Percentiles rank a stretch among this genome's conserved stretches.
Conservation (phyloP, 2,797 vertebrate species). For the Myripristis murdjan region DNA sequence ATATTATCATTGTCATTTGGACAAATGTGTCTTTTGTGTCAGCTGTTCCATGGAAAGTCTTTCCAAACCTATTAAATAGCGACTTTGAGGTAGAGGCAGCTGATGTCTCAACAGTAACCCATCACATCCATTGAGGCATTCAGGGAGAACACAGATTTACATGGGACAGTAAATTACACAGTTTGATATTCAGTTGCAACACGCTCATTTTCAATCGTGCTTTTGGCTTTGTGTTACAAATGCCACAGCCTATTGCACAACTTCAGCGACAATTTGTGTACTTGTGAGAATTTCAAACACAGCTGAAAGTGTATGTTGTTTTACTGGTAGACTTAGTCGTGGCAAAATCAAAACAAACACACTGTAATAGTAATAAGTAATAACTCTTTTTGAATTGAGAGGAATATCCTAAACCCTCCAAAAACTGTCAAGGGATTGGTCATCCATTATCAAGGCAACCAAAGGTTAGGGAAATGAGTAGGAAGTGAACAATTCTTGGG, state of each 20-base stretch:
- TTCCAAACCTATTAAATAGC: constrained; percentile 19
- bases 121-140: constrained; percentile 10
- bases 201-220: constrained; percentile 11
- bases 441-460: constrained; percentile 63
- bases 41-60: constrained; percentile 3
- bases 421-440: constrained; percentile 41
- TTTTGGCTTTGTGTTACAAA: constrained; percentile 6
- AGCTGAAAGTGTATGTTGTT: background rate
- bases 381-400: constrained; percentile 7
- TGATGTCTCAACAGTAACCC: constrained; percentile 25
- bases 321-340: background rate
- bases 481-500: constrained; percentile 55
- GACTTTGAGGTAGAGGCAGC: constrained; percentile 20
- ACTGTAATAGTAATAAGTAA: background rate
- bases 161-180: constrained; percentile 29
- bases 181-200: constrained; percentile 21
- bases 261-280: background rate
- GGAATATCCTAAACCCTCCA: constrained; percentile 7
- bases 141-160: constrained; percentile 35
- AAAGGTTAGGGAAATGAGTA: constrained; percentile 72
- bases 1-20: constrained; percentile 26
- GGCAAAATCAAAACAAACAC: constrained; percentile 6
- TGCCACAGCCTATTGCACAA: background rate
- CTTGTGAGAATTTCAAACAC: constrained; percentile 6
- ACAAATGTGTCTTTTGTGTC: constrained; percentile 41